Percentiles rank a stretch among this genome's conserved stretches.
Conservation (phyloP, 1,140 invertebrate genomes). For the Drosophila dunni region DNA sequence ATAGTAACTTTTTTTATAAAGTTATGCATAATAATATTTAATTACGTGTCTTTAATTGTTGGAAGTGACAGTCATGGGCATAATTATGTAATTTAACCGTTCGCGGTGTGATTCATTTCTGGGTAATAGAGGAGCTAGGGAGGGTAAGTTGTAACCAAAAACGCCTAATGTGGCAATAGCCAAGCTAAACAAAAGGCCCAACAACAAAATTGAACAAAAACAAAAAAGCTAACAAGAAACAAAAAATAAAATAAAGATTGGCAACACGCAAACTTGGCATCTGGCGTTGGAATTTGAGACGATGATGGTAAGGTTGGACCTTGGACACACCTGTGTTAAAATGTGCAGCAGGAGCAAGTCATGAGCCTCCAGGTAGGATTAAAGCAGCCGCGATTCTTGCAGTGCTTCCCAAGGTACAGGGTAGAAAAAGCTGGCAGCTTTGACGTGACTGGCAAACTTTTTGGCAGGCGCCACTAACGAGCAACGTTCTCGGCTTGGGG, state of each 20-base stretch:
- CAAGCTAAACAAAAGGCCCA: constrained; percentile 15
- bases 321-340: constrained; percentile 73
- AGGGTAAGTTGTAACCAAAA: constrained; percentile 45
- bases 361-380: constrained; percentile 67
- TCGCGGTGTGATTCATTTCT: background rate
- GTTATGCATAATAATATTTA: constrained; percentile 1
- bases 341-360: constrained; percentile 70
- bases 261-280: constrained; percentile 79
- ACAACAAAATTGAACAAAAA: constrained; percentile 20
- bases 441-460: constrained; percentile 82
- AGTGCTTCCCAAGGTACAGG: constrained; percentile 32
- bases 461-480: constrained; percentile 79
- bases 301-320: constrained; percentile 47
- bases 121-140: background rate
- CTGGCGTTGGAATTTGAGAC: constrained; percentile 62
- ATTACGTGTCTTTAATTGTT: background rate
- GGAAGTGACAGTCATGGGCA: background rate
- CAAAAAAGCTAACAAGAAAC: constrained; percentile 9
- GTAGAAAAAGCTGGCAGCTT: constrained; percentile 65
- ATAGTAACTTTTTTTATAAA: too few relatives aligned
- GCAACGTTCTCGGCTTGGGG: constrained; percentile 38
- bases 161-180: constrained; percentile 58
- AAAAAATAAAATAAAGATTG: constrained; percentile 53
- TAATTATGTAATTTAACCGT: constrained; percentile 10
- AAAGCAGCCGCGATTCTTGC: constrained; percentile 65